These are phyloP conservation scores for Catharus ustulatus DNA, from an alignment of 2,797 vertebrate species.

Conservation along the genomic window DNA sequence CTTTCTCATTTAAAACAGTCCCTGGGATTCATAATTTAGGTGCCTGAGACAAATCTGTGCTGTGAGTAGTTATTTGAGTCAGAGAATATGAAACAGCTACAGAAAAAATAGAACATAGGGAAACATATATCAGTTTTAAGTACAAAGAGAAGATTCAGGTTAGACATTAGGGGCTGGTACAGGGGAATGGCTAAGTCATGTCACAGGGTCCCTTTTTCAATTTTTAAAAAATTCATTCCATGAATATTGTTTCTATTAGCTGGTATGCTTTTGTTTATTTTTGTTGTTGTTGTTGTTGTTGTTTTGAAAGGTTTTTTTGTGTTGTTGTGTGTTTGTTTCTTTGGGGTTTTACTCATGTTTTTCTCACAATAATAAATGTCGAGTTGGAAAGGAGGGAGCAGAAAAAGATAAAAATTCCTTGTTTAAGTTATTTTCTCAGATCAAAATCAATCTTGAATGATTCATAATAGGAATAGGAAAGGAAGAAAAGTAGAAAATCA, in stretches of 20 bases:
- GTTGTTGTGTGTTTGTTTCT: neutral
- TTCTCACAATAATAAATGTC: neutral
- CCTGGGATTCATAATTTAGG: neutral
- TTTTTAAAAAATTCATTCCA: neutral
- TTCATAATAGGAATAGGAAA: neutral
- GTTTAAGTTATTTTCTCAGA: conserved; percentile 8
- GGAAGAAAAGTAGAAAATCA: neutral
- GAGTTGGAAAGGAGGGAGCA: neutral
- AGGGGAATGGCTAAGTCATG: neutral
- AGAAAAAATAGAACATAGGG: neutral
- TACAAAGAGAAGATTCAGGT: neutral
- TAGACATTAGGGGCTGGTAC: neutral
- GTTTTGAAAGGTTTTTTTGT: fast-evolving
- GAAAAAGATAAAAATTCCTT: neutral
- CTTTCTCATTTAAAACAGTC: conserved; percentile 2
- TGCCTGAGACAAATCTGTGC: neutral
- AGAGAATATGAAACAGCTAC: neutral
- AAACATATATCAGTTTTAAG: neutral
- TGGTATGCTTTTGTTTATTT: neutral
- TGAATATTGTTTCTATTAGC: neutral
- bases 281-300: neutral
- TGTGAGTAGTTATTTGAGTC: neutral
- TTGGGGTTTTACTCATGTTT: neutral
- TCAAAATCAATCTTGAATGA: conserved; percentile 26
- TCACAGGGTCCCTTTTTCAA: neutral